Evolutionary conservation across 1,140 invertebrate species (phyloP).

Genomic region (Papilio polyxenes): DNA sequence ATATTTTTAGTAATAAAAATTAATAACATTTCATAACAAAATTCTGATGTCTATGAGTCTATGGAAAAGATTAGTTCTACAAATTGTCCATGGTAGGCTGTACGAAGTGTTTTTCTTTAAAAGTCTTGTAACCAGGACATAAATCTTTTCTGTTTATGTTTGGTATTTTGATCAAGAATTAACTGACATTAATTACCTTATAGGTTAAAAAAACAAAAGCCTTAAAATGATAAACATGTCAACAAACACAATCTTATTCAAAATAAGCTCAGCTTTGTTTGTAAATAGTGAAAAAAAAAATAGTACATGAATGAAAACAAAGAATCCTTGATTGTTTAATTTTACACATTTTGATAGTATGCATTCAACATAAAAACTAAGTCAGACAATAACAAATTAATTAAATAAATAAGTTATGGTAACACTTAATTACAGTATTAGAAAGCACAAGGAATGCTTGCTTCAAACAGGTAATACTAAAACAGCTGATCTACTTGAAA

Average conservation of each 20-base stretch:
- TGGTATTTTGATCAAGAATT: too few relatives aligned
- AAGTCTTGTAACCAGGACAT: too few relatives aligned
- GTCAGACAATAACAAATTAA: background rate
- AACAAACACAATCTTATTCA: background rate
- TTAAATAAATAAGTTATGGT: background rate
- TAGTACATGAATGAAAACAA: background rate
- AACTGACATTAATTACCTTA: too few relatives aligned
- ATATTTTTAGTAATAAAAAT: background rate
- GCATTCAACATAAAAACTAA: background rate
- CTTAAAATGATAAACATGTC: too few relatives aligned
- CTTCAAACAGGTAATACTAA: slow-evolving; percentile 21
- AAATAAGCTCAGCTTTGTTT: background rate
- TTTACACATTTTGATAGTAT: background rate
- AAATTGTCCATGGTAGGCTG: background rate
- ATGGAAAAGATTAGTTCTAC: background rate
- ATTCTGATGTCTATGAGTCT: background rate
- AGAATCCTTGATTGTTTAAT: background rate
- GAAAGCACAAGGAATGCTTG: slow-evolving; percentile 29
- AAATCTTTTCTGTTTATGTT: too few relatives aligned
- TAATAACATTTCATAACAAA: background rate
- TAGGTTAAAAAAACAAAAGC: too few relatives aligned
- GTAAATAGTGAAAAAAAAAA: background rate
- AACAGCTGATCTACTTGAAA: slow-evolving; percentile 36
- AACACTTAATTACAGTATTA: slow-evolving; percentile 30
- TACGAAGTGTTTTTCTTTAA: too few relatives aligned